These are phyloP conservation scores for Cyanoliseus patagonus DNA, from an alignment of 2,113 vertebrate genomes.

Conservation along the genomic window DNA sequence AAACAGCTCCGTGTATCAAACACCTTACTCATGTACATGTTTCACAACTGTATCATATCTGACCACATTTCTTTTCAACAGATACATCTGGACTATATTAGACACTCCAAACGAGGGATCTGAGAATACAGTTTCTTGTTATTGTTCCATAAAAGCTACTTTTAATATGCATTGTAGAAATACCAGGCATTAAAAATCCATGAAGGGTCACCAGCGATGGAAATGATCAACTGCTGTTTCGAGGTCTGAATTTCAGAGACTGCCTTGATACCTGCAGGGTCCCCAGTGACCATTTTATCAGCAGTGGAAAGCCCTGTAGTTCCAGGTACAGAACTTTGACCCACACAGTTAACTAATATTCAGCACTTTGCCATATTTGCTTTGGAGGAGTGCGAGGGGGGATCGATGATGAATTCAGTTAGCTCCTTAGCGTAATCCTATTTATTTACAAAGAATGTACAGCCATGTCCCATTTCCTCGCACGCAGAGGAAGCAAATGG, in stretches of 20 bases:
- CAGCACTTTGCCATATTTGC: conserved; percentile 4
- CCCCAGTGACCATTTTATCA: neutral
- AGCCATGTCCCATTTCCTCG: conserved; percentile 59
- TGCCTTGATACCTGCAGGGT: neutral
- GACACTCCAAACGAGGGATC: conserved; percentile 19
- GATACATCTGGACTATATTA: conserved; percentile 52
- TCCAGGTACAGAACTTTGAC: neutral
- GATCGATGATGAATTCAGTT: neutral
- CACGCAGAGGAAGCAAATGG: conserved; percentile 45
- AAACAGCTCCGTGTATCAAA: neutral
- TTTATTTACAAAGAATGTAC: conserved; percentile 53
- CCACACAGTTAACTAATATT: neutral
- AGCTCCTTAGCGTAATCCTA: neutral
- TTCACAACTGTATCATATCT: neutral
- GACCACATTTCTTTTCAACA: neutral
- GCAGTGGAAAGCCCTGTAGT: neutral
- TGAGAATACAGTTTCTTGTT: conserved; percentile 41
- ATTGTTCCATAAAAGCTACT: conserved; percentile 2
- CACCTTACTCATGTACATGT: neutral
- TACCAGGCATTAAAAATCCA: conserved; percentile 31
- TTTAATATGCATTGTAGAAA: conserved; percentile 27
- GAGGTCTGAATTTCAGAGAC: neutral
- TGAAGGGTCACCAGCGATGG: neutral
- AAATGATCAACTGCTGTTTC: neutral
- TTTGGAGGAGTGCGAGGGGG: rapidly evolving